A percentile compares a stretch with the other conserved stretches of the same genome.
These are phyloP conservation scores for Paraescarpia echinospica DNA, from an alignment of 1,140 invertebrate genomes.

Conservation along the genomic window DNA sequence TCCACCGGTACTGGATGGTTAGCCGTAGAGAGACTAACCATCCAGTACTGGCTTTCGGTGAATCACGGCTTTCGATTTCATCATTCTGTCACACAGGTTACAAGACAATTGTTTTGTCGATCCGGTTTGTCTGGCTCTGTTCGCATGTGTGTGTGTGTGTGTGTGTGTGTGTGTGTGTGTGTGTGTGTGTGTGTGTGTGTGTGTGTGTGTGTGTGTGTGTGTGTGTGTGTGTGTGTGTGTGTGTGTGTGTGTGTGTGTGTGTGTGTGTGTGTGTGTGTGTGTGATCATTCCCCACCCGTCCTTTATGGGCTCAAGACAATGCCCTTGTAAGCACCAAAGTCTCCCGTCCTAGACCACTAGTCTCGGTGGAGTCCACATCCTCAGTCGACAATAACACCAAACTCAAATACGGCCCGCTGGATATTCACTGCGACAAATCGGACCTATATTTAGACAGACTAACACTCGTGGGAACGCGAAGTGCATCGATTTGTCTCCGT, in stretches of 20 bases:
- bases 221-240: constrained; percentile 18
- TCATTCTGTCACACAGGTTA: too few relatives aligned
- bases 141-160: constrained; percentile 20
- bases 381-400: not conserved
- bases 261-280: constrained; percentile 16
- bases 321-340: too few relatives aligned
- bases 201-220: constrained; percentile 11
- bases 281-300: constrained; percentile 6
- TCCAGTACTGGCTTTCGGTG: not conserved
- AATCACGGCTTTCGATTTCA: too few relatives aligned
- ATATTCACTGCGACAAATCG: not conserved
- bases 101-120: too few relatives aligned
- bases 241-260: constrained; percentile 18
- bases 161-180: constrained; percentile 28
- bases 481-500: not conserved
- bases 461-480: not conserved
- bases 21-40: not conserved
- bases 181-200: constrained; percentile 28
- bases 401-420: not conserved
- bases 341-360: not conserved
- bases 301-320: too few relatives aligned
- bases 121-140: constrained; percentile 3
- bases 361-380: not conserved
- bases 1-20: not conserved
- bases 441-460: not conserved